Base-by-base conservation (phyloP, 2,888 invertebrate genomes). In the Pycnomerus fuliginosus region DNA sequence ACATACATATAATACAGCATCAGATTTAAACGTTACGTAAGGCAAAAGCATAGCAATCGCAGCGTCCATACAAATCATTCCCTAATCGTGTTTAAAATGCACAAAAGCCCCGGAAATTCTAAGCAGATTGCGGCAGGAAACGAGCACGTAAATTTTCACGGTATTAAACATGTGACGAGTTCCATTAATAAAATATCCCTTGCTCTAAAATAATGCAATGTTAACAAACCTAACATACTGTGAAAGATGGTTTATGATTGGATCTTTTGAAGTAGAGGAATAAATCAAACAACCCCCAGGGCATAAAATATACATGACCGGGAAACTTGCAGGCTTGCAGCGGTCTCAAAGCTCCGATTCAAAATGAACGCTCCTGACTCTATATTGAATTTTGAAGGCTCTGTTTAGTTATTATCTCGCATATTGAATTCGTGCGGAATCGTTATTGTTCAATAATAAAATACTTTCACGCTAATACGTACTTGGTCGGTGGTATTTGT, bases 201-300 rank as follows among this genome's bases (percentile, higher is more conserved):
- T 25, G 22, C 3, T 16, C 11, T 13, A 27, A 31, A 46, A 42
- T 41, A 46, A 36, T 37, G 28, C 17, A 39, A 44, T 41, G 51
- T 50, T 48, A 53, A 48, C 52, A 50, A 38, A 53, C 40, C 43
- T 46, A 57, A 52, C 55, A 47, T 51, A 37, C 51, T 48, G 53
- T 52, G 50, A 54, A 56, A 58, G 51, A 58, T 54, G 50, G 39
- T 52, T 44, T 51, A 42, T 52, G 48, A 56, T 53, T 56, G 54
- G 51, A 54, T 48, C 54, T 53, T 53, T 53, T 53, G 53, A 53
- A 51, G 47, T 51, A 33, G 25, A n/a, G 30, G 50, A 50, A 55
- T 57, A 55, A 57, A 55, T 57, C 57, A 53, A 54, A 51, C 52
- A 47, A 37, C 46, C 56, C 51, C 44, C 40, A 3, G 31, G 35